Conservation (phyloP, 2,797 vertebrate species). For the Astyanax mexicanus region DNA sequence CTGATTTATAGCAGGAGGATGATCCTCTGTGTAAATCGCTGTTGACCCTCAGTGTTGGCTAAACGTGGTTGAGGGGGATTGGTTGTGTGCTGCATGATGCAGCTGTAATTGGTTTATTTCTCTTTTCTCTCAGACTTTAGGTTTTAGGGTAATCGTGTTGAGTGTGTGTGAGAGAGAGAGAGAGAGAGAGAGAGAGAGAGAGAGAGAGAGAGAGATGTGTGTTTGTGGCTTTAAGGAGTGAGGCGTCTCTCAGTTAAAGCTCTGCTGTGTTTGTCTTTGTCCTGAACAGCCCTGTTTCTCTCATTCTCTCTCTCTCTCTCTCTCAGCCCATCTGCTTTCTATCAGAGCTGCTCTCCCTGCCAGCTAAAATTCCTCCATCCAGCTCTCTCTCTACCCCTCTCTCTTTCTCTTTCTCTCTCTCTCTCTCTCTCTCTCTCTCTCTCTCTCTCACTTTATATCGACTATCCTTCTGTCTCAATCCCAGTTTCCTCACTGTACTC, state of each 20-base stretch:
- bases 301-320: constrained; percentile 67
- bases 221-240: constrained; percentile 77
- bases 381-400: neutral
- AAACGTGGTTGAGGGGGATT: neutral
- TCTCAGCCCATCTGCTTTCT: constrained; percentile 89
- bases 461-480: too few species aligned
- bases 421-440: neutral
- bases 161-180: neutral
- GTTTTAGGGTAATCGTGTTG: neutral
- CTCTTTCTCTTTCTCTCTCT: constrained; percentile 1
- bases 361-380: constrained; percentile 62
- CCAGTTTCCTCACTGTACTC: too few species aligned
- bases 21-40: neutral
- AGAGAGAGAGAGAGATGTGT: constrained; percentile 57
- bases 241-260: constrained; percentile 80
- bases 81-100: constrained; percentile 8
- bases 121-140: constrained; percentile 17
- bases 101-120: constrained; percentile 28
- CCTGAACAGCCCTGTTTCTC: constrained; percentile 78
- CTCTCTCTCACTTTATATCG: neutral
- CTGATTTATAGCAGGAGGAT: neutral
- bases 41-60: neutral
- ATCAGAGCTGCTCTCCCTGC: constrained; percentile 89
- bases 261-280: constrained; percentile 85
- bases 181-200: too few species aligned